Conservation (phyloP, 2,888 invertebrate species). For the Pseudococcus longispinus region DNA sequence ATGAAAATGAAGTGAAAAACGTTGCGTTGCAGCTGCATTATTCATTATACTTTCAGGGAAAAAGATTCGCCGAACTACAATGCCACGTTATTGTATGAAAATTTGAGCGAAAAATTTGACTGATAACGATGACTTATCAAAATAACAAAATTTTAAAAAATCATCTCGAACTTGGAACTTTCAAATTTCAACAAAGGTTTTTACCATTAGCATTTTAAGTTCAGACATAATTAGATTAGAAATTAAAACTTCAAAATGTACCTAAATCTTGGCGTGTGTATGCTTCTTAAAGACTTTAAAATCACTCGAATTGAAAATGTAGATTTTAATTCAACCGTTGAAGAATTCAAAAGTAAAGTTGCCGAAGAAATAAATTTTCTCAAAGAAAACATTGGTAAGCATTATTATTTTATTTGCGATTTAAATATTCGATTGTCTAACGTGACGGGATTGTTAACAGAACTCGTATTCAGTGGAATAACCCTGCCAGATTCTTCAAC, state of each 20-base stretch:
- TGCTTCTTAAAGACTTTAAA: constrained; percentile 47
- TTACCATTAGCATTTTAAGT: too few species aligned
- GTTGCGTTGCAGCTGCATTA: not conserved
- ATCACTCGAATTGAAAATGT: constrained; percentile 46
- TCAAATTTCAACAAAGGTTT: not conserved
- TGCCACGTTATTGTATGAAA: too few species aligned
- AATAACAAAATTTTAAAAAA: too few species aligned
- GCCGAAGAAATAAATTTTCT: constrained; percentile 45
- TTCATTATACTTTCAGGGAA: too few species aligned
- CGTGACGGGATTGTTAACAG: not conserved
- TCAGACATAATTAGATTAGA: not conserved
- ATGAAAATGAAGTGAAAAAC: too few species aligned
- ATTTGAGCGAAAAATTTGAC: not conserved
- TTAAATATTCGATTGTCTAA: not conserved
- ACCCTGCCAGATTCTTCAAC: constrained; percentile 33
- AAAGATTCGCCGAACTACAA: too few species aligned
- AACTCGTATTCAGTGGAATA: constrained; percentile 38
- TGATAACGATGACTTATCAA: constrained; percentile 14
- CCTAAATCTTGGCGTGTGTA: constrained; percentile 39
- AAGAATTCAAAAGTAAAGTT: constrained; percentile 41
- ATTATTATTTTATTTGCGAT: not conserved
- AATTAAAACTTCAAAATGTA: constrained; percentile 11
- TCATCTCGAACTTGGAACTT: not conserved
- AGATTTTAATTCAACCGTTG: constrained; percentile 44
- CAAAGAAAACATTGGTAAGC: constrained; percentile 47